Evolutionary conservation across 1,140 invertebrate genomes (phyloP).

Genomic region (Pogonus chalceus): DNA sequence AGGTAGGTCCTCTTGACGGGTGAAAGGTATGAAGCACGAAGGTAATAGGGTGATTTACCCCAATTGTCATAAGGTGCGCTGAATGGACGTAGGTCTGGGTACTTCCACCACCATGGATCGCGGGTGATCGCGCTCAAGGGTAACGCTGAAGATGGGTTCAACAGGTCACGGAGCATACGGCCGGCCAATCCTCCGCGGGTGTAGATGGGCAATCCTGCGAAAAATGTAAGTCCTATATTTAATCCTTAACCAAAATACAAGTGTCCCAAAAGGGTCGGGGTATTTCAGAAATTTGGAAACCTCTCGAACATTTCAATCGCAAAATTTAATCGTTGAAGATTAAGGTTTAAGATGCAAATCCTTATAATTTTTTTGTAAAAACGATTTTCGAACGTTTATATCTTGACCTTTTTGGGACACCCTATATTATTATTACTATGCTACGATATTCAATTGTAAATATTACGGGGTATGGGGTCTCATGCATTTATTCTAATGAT

Average conservation of each 20-base stretch:
- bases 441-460: too few species aligned
- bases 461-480: too few species aligned
- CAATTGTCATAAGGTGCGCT: constrained; percentile 47
- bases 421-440: too few species aligned
- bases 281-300: too few species aligned
- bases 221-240: background rate
- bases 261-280: background rate
- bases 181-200: constrained; percentile 44
- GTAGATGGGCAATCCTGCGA: constrained; percentile 58
- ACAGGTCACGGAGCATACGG: constrained; percentile 60
- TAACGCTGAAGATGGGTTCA: constrained; percentile 63
- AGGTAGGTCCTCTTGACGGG: constrained; percentile 79
- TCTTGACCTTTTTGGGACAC: too few species aligned
- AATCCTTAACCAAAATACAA: background rate
- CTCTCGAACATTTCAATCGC: too few species aligned
- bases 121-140: constrained; percentile 68
- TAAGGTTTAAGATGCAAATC: too few species aligned
- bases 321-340: too few species aligned
- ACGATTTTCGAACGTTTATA: too few species aligned
- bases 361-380: too few species aligned
- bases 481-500: too few species aligned
- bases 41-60: constrained; percentile 61
- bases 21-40: constrained; percentile 76
- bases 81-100: constrained; percentile 64
- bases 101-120: constrained; percentile 79